Evolutionary conservation across 2,113 vertebrate genomes (phyloP).

Genomic region (Leucosticte australis): DNA sequence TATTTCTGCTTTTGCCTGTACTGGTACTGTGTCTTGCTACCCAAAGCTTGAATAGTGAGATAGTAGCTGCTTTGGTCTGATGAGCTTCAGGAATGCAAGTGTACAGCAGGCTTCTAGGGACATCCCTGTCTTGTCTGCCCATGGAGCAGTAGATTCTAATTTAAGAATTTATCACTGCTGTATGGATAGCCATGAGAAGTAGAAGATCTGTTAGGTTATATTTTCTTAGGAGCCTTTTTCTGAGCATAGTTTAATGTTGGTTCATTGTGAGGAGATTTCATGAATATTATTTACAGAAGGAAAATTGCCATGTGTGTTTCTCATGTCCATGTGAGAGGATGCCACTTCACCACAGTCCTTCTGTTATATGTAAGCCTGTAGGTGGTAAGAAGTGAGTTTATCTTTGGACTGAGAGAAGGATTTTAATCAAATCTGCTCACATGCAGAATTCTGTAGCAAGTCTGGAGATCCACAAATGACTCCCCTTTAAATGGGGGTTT

Average conservation of each 20-base stretch:
- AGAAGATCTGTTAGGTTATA: not conserved
- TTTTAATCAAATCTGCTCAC: not conserved
- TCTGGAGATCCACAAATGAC: not conserved
- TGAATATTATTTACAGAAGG: not conserved
- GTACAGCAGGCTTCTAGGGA: not conserved
- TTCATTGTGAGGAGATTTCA: not conserved
- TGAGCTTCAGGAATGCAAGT: not conserved
- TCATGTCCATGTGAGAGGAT: not conserved
- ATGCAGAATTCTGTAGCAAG: not conserved
- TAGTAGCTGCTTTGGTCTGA: not conserved
- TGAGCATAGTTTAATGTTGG: not conserved
- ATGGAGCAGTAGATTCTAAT: not conserved
- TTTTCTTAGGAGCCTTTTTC: not conserved
- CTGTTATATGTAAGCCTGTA: not conserved
- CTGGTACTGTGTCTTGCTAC: not conserved
- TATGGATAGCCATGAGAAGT: not conserved
- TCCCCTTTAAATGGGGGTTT: not conserved
- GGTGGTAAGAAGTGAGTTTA: not conserved
- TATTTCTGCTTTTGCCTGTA: not conserved
- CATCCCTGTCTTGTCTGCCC: not conserved
- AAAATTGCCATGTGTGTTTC: not conserved
- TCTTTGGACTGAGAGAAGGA: not conserved
- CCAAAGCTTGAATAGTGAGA: not conserved
- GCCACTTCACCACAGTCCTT: not conserved
- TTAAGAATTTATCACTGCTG: not conserved